A percentile compares a stretch with the other conserved stretches of the same genome.
These are phyloP conservation scores for Caenorhabditis uteleia DNA, from an alignment of 2,888 invertebrate species.

Conservation along the genomic window DNA sequence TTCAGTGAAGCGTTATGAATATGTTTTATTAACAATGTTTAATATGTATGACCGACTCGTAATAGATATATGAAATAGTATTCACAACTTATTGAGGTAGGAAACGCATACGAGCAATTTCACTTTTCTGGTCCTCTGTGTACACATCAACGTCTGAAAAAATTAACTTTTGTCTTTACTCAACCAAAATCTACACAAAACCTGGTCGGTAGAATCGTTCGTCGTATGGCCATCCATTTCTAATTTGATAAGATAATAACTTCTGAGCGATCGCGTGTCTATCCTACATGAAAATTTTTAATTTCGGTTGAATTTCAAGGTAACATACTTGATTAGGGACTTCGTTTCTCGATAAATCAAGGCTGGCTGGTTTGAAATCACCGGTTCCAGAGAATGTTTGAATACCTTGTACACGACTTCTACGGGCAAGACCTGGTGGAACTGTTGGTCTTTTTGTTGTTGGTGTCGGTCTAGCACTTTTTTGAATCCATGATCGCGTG, in stretches of 20 bases:
- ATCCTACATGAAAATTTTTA: slow-evolving; percentile 18
- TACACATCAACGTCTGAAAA: slow-evolving; percentile 33
- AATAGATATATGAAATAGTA: neutral
- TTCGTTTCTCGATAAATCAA: slow-evolving; percentile 16
- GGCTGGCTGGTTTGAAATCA: slow-evolving; percentile 26
- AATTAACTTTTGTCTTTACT: too few relatives aligned
- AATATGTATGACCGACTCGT: too few relatives aligned
- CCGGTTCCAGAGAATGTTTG: slow-evolving; percentile 12
- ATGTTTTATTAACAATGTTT: too few relatives aligned
- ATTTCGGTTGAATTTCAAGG: neutral
- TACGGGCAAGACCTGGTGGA: slow-evolving; percentile 10
- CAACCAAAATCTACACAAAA: slow-evolving; percentile 7
- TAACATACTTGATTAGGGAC: too few relatives aligned
- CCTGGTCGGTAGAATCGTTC: slow-evolving; percentile 65
- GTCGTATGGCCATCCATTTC: slow-evolving; percentile 68
- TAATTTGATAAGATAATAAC: slow-evolving; percentile 61
- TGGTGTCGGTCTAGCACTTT: slow-evolving; percentile 10
- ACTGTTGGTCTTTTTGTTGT: slow-evolving; percentile 11
- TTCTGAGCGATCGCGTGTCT: slow-evolving; percentile 55
- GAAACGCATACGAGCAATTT: slow-evolving; percentile 39
- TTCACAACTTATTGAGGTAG: slow-evolving; percentile 17
- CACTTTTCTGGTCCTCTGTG: slow-evolving; percentile 33
- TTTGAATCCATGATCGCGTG: slow-evolving; percentile 28
- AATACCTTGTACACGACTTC: slow-evolving; percentile 24
- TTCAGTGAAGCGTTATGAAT: too few relatives aligned